These are phyloP conservation scores for Xenopus petersii DNA, from an alignment of 2,797 vertebrate species.

Conservation along the genomic window DNA sequence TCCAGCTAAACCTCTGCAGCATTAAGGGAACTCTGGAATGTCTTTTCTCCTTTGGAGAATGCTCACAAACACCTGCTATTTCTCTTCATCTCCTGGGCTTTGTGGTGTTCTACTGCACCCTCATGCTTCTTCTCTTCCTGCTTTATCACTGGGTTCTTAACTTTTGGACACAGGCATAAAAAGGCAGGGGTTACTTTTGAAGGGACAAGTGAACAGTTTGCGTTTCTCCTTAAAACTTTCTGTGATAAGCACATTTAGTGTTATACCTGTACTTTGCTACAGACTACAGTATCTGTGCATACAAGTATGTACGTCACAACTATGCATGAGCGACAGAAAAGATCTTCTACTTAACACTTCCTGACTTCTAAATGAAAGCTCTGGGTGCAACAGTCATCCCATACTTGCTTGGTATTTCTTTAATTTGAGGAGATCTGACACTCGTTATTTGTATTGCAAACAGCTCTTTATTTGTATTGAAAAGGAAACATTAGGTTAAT, in stretches of 20 bases:
- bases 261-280: not conserved
- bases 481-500: too few relatives aligned
- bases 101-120: constrained; percentile 88
- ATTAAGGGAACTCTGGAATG: constrained; percentile 77
- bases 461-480: too few relatives aligned
- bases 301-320: not conserved
- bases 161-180: constrained; percentile 58
- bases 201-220: not conserved
- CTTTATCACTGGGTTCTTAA: constrained; percentile 81
- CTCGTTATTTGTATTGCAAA: too few relatives aligned
- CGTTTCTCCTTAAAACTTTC: constrained; percentile 3
- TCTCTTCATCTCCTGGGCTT: constrained; percentile 79
- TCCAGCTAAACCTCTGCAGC: constrained; percentile 76
- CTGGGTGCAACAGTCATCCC: too few relatives aligned
- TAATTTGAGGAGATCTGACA: too few relatives aligned
- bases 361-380: too few relatives aligned
- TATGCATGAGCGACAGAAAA: too few relatives aligned
- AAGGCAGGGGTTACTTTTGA: constrained; percentile 15
- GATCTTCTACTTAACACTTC: too few relatives aligned
- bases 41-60: constrained; percentile 75
- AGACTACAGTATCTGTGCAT: too few relatives aligned
- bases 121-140: constrained; percentile 85
- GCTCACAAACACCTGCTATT: constrained; percentile 63
- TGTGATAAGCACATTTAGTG: constrained; percentile 25
- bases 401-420: too few relatives aligned